phyloP scores from a whole-genome alignment of 2,888 invertebrate species.

The Tetragonula carbonaria region DNA sequence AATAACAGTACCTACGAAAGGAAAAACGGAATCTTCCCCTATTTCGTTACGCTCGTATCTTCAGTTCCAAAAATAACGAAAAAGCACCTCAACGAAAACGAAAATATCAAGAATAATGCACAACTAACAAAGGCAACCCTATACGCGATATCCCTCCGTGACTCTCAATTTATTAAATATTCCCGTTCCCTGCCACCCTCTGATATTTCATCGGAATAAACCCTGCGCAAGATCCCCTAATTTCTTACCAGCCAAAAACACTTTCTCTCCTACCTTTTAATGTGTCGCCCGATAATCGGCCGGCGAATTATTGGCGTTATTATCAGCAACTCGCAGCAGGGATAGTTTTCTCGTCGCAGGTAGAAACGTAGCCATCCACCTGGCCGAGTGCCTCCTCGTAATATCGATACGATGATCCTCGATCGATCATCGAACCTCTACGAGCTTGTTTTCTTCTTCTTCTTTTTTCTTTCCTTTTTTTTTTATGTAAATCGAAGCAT shows the following conservation, averaged over 20 bases:
- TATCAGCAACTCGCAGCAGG: constrained; percentile 5
- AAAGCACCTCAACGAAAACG: background rate
- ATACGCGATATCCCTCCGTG: background rate
- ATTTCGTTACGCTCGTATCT: background rate
- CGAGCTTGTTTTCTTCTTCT: constrained; percentile 44
- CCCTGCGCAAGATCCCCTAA: background rate
- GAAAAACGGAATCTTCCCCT: background rate
- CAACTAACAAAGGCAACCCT: background rate
- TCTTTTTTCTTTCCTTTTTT: background rate
- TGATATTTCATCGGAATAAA: constrained; percentile 7
- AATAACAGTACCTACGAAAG: background rate
- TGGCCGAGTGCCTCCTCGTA: constrained; percentile 27
- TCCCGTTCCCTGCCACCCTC: background rate
- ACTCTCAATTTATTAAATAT: background rate
- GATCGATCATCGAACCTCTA: constrained; percentile 60
- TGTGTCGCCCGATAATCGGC: constrained; percentile 14
- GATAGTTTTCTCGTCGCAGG: constrained; percentile 36
- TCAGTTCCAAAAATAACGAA: background rate
- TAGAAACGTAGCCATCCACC: constrained; percentile 34
- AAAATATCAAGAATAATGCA: background rate
- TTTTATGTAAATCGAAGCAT: constrained; percentile 48
- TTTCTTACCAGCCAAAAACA: background rate
- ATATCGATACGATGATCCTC: constrained; percentile 62
- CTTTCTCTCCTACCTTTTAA: background rate
- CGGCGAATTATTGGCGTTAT: constrained; percentile 28